phyloP scores from a whole-genome alignment of 1,140 invertebrate genomes.

The Physella acuta region DNA sequence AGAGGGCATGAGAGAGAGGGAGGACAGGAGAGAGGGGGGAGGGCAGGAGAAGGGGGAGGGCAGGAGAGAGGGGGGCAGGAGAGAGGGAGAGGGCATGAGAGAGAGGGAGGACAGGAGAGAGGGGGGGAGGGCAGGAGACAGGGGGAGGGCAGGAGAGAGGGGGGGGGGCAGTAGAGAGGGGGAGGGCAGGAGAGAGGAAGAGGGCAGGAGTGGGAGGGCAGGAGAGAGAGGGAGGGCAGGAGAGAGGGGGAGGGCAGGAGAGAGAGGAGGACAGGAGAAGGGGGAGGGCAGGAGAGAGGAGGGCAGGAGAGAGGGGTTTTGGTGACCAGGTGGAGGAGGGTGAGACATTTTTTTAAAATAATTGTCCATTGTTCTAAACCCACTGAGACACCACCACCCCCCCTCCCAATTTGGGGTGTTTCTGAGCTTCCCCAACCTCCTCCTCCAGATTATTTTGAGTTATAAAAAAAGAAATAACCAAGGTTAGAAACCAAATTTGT shows the following conservation, averaged over 20 bases:
- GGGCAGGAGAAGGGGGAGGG: not conserved
- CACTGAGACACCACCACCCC: too few species aligned
- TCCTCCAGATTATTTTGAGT: too few species aligned
- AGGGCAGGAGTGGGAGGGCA: not conserved
- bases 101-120: not conserved
- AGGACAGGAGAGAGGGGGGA: too few species aligned
- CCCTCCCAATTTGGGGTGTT: too few species aligned
- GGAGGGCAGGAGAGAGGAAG: not conserved
- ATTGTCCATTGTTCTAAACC: too few species aligned
- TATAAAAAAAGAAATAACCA: too few species aligned
- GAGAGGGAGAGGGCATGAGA: not conserved
- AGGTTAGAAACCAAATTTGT: too few species aligned
- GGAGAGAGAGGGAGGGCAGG: not conserved
- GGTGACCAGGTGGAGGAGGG: too few species aligned
- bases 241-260: not conserved
- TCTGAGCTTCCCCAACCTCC: too few species aligned
- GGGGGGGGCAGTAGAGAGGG: conserved; percentile 4
- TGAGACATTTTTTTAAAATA: too few species aligned
- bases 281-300: not conserved
- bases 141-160: conserved; percentile 6
- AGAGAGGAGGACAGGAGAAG: not conserved
- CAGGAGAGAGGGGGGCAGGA: too few species aligned
- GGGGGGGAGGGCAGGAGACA: not conserved
- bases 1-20: conserved; percentile 6
- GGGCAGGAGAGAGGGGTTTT: not conserved